Base-by-base conservation (phyloP, 2,888 invertebrate species). In the Aphidoletes aphidimyza region DNA sequence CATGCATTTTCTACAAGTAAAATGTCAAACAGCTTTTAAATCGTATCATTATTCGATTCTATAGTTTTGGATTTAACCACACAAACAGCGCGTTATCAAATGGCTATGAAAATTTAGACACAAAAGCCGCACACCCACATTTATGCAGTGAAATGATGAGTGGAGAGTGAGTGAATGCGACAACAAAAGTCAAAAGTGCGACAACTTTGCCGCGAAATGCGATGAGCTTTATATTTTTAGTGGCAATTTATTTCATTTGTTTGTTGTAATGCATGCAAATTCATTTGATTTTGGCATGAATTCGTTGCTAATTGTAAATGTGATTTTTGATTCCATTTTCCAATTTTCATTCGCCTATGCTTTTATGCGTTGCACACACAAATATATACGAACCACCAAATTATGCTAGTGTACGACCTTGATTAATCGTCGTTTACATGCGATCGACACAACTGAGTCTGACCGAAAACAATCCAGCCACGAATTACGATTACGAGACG, bases 191-290 rank as follows among this genome's bases (percentile, higher is more conserved):
- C 34, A 34, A 69, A 69, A 69, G 69, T 69, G 69, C 69, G 69
- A 69, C 69, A 54, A 34, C 30, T 69, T 69, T 69, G 30, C 69
- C 69, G 30, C 69, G 34, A 69, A 69, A 30, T 69, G 69, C 30
- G 26, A 69, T 69, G 34, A 69, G 69, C 69, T 69, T 69, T 69
- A 30, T n/a, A n/a, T 22, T 69, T 47, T 69, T 69, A 30, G 69
- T 69, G 69, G 11, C 69, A 69, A 69, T 69, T 69, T 69, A 69
- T 69, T 69, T 69, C 69, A 69, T 69, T 69, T 69, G 30, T n/a
- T n/a, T n/a, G n/a, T n/a, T 69, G 69, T 69, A 30, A 69, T 30
- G 69, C 69, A 11, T 42, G 30, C 2, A 69, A 69, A 69, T 30
- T 34, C 69, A 69, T 69, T 69, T 14, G 34, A 9, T 69, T n/a